Conservation (phyloP, 2,888 invertebrate species). For the Ichneumoninae sp. region DNA sequence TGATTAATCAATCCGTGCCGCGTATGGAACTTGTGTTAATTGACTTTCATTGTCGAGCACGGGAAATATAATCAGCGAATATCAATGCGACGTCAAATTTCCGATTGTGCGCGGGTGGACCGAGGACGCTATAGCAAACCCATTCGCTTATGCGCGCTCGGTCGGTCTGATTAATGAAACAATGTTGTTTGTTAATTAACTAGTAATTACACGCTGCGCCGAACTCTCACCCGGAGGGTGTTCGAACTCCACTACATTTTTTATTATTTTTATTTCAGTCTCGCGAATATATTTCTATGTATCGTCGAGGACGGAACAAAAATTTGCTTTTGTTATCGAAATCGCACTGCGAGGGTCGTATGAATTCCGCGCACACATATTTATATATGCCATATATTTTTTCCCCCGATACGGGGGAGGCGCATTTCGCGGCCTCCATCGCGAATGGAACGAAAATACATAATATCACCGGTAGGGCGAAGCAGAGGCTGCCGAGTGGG, state of each 20-base stretch:
- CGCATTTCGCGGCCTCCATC: conserved; percentile 21
- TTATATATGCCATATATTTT: not conserved
- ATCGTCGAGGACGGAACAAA: not conserved
- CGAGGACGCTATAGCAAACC: not conserved
- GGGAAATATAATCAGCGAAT: conserved; percentile 46
- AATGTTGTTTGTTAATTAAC: conserved; percentile 49
- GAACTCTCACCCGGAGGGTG: not conserved
- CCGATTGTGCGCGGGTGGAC: conserved; percentile 13
- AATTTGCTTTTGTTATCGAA: not conserved
- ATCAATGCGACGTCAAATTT: conserved; percentile 52
- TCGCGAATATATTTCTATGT: conserved; percentile 31
- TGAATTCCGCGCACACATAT: not conserved
- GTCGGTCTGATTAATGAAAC: conserved; percentile 30
- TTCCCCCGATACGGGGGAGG: conserved; percentile 15
- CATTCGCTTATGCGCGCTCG: conserved; percentile 26
- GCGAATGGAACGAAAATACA: conserved; percentile 22
- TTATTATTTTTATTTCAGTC: not conserved
- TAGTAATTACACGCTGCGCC: conserved; percentile 22
- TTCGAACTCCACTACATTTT: not conserved
- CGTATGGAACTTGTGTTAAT: conserved; percentile 48
- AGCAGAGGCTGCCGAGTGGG: conserved; percentile 64
- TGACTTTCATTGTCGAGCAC: conserved; percentile 54
- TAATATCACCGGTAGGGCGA: conserved; percentile 14
- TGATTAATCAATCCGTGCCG: conserved; percentile 43
- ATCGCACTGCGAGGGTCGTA: not conserved